These are phyloP conservation scores for Calyptommatus sinebrachiatus DNA, from an alignment of 2,113 vertebrate genomes.

Conservation along the genomic window DNA sequence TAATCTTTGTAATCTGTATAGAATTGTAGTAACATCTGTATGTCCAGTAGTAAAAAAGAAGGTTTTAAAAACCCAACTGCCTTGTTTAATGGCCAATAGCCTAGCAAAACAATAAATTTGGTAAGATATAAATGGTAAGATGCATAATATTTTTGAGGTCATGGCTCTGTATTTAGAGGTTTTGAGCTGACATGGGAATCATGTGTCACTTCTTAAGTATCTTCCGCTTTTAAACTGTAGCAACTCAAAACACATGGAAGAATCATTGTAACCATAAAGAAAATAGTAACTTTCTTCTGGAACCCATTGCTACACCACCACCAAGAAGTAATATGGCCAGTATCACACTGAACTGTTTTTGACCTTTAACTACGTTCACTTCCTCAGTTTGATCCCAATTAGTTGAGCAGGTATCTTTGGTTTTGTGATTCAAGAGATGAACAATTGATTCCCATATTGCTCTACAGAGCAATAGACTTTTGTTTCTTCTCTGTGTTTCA, in stretches of 20 bases:
- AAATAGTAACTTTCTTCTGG: slow-evolving; percentile 47
- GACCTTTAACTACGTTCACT: slow-evolving; percentile 3
- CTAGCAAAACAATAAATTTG: slow-evolving; percentile 62
- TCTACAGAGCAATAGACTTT: not conserved
- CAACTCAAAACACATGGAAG: slow-evolving; percentile 64
- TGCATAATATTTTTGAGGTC: slow-evolving; percentile 61
- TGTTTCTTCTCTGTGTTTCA: not conserved
- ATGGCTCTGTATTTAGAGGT: slow-evolving; percentile 63
- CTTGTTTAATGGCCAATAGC: slow-evolving; percentile 31
- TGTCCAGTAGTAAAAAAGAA: not conserved
- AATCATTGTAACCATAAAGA: slow-evolving; percentile 59
- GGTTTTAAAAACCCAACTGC: slow-evolving; percentile 56
- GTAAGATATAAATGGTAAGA: slow-evolving; percentile 57
- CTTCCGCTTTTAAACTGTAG: slow-evolving; percentile 58
- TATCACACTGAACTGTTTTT: slow-evolving; percentile 1
- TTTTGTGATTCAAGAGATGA: not conserved
- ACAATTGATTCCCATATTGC: not conserved
- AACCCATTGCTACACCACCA: slow-evolving; percentile 9
- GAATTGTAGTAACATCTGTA: no score
- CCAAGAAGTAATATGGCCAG: slow-evolving; percentile 18
- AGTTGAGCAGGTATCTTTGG: not conserved
- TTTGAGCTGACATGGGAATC: slow-evolving; percentile 65
- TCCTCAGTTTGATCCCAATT: slow-evolving; percentile 14
- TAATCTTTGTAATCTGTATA: no score
- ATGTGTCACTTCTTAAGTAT: slow-evolving; percentile 68